Evolutionary conservation across 1,140 invertebrate species (phyloP), one percentile per base, ranked within the genome.

Genomic region (Leptonema lineaticorne): DNA sequence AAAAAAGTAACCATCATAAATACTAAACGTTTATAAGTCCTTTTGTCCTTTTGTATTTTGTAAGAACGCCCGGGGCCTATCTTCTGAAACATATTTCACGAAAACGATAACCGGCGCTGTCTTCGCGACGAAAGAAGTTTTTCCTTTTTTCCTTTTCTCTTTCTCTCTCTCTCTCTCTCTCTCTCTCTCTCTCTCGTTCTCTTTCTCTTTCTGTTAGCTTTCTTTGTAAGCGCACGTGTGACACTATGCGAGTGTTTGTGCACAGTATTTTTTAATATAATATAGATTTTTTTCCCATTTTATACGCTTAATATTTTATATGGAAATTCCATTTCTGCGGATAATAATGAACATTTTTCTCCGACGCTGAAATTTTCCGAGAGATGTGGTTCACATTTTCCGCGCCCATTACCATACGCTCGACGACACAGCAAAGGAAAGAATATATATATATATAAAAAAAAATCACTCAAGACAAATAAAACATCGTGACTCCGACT

Each of bases 251-350:
- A 20, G 50, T 53, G 50, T 53, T 7, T 53, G 22, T 26, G 5
- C 22, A 14, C 50, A 16, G 37, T 41, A 41, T 41, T 41, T 16
- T 41, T n/a, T n/a, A n/a, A n/a, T n/a, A n/a, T n/a, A 2, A 53
- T 53, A 53, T 53, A 53, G 50, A 53, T 53, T 53, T 48, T n/a
- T n/a, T 53, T 53, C 50, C 50, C 9, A 14, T 53, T 50, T 53
- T 53, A 53, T 53, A 53, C 50, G 50, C 50, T 53, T 53, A 53
- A 53, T 53, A 53, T 53, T 53, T 53, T 53, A 53, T 53, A 53
- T 53, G 50, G 50, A 53, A 53, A 53, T 53, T 53, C 50, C 50
- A 53, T 53, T 53, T 53, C 50, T 53, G 50, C 50, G 9, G 50
- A 53, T 53, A 53, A 53, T 53, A 53, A 53, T 53, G 50, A 53